Conservation (phyloP, 37 sponge, comb jelly and placozoan species). For the Bolinopsis microptera region DNA sequence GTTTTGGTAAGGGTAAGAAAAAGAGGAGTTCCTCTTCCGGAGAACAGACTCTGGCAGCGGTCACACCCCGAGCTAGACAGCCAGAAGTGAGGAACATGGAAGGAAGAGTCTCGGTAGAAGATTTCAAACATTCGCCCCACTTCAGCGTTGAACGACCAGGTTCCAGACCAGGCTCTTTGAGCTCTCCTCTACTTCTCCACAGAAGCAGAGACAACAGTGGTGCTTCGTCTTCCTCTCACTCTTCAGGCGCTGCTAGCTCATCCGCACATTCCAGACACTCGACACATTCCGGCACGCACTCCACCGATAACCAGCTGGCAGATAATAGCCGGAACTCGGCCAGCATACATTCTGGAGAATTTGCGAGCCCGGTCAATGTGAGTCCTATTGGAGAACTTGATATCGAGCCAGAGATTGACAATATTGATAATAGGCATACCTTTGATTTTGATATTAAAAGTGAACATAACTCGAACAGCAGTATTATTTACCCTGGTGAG, state of each 20-base stretch:
- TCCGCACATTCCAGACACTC: background rate
- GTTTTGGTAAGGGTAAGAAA: constrained; percentile 61
- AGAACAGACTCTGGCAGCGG: background rate
- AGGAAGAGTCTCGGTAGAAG: background rate
- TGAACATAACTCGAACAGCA: background rate
- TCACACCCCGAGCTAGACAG: background rate
- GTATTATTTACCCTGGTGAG: background rate
- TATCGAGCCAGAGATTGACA: background rate
- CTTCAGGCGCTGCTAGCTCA: background rate
- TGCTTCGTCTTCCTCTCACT: constrained; percentile 13
- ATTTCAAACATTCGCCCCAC: constrained; percentile 1
- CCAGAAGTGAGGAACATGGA: constrained; percentile 32
- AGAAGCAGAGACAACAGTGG: constrained; percentile 9
- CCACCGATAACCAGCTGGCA: background rate
- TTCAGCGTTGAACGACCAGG: background rate
- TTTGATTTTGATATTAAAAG: background rate
- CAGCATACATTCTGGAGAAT: background rate
- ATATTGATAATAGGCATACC: background rate
- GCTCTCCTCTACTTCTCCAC: background rate
- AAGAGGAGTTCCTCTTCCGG: constrained; percentile 42
- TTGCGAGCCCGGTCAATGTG: background rate
- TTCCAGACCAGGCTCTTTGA: background rate
- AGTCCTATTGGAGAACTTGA: background rate
- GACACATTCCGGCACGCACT: background rate
- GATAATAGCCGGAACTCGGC: background rate